These are phyloP conservation scores for Eulemur coronatus DNA, from an alignment of 2,797 vertebrate genomes.

Conservation along the genomic window DNA sequence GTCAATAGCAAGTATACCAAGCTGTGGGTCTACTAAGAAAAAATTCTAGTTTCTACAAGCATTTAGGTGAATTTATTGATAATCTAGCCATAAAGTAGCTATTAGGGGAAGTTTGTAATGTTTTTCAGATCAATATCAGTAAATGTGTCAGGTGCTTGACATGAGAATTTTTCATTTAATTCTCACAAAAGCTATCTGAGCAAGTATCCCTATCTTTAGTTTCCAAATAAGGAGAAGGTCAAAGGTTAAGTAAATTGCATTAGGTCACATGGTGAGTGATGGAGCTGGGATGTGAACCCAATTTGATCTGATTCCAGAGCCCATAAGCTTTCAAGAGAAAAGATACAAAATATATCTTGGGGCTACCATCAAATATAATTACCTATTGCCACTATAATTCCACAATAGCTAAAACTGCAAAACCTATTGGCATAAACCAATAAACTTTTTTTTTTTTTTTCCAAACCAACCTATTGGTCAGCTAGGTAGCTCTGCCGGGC, in stretches of 20 bases:
- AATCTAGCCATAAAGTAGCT: neutral
- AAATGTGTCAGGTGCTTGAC: neutral
- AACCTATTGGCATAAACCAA: neutral
- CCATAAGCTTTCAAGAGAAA: neutral
- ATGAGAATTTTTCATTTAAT: conserved; percentile 7
- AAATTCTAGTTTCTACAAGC: neutral
- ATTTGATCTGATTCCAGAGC: neutral
- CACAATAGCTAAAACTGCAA: neutral
- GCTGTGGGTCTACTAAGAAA: neutral
- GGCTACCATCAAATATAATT: neutral
- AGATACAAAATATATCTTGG: neutral
- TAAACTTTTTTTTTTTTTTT: neutral
- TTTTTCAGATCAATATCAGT: neutral
- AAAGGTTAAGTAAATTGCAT: neutral
- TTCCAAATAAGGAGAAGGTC: neutral
- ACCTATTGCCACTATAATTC: neutral
- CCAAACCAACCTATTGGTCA: neutral
- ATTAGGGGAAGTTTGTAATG: neutral
- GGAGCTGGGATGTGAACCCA: neutral
- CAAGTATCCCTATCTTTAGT: neutral
- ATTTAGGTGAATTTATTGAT: neutral
- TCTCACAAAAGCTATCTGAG: neutral
- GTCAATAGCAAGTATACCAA: neutral
- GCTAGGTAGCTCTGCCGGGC: neutral
- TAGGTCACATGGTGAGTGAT: neutral